Evolutionary conservation across 2,888 invertebrate species (phyloP).

Genomic region (Nudaria mundana): DNA sequence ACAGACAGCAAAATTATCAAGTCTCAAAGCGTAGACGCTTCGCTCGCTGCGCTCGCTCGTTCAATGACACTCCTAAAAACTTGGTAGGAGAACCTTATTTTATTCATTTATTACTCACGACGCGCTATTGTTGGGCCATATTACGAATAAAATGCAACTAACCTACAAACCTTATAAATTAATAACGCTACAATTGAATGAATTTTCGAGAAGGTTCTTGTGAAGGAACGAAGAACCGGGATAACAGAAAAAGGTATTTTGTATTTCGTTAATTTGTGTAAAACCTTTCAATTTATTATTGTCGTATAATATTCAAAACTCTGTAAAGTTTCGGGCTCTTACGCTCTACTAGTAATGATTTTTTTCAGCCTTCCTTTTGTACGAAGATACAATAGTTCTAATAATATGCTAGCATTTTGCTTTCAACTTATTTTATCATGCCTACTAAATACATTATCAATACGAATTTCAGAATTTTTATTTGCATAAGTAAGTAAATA

Average conservation of each 20-base stretch:
- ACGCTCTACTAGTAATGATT: slow-evolving; percentile 18
- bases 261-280: slow-evolving; percentile 17
- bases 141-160: slow-evolving; percentile 17
- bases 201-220: slow-evolving; percentile 23
- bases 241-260: slow-evolving; percentile 13
- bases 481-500: too few relatives aligned
- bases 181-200: slow-evolving; percentile 27
- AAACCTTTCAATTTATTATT: slow-evolving; percentile 31
- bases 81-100: background rate
- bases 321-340: slow-evolving; percentile 27
- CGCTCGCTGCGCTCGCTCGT: too few relatives aligned
- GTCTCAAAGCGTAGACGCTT: too few relatives aligned
- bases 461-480: too few relatives aligned
- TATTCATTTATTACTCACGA: background rate
- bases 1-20: too few relatives aligned
- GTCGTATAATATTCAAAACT: slow-evolving; percentile 21
- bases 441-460: too few relatives aligned
- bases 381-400: background rate
- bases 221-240: slow-evolving; percentile 11
- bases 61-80: too few relatives aligned
- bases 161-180: slow-evolving; percentile 12
- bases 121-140: slow-evolving; percentile 1
- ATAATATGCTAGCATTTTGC: too few relatives aligned
- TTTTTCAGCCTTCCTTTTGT: slow-evolving; percentile 7
- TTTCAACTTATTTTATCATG: too few relatives aligned